Conservation (phyloP, 2,888 invertebrate genomes). For the Magallana nippona region DNA sequence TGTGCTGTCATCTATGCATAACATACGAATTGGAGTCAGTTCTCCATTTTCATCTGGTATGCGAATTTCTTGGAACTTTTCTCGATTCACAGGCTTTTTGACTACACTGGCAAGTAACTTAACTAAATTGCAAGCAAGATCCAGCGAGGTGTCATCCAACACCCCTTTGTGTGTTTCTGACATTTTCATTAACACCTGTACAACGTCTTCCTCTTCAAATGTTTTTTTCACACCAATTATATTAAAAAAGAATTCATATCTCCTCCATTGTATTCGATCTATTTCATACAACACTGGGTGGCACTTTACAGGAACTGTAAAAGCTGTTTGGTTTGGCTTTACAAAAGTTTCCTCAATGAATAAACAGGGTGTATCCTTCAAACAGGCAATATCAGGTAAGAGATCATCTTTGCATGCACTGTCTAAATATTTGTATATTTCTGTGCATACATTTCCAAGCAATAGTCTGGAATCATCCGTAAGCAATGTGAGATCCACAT, state of each 20-base stretch:
- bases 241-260: slow-evolving; percentile 47
- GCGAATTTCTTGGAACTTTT: background rate
- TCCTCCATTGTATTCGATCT: slow-evolving; percentile 48
- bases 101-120: slow-evolving; percentile 44
- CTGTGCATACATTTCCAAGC: slow-evolving; percentile 1
- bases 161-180: background rate
- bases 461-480: background rate
- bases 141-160: slow-evolving; percentile 35
- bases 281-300: slow-evolving; percentile 61
- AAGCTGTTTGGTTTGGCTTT: slow-evolving; percentile 49
- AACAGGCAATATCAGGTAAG: background rate
- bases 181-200: slow-evolving; percentile 30
- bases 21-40: slow-evolving; percentile 54
- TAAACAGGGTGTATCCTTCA: slow-evolving; percentile 43
- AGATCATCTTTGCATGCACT: background rate
- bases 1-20: slow-evolving; percentile 71
- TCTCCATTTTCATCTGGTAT: slow-evolving; percentile 65
- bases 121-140: slow-evolving; percentile 45
- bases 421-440: background rate
- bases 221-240: slow-evolving; percentile 51
- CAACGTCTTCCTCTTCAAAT: slow-evolving; percentile 41
- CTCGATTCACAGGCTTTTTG: background rate
- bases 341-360: slow-evolving; percentile 36
- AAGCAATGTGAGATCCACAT: background rate
- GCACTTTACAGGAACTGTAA: slow-evolving; percentile 53